Conservation (phyloP, 2,888 invertebrate genomes). For the Psylliodes chrysocephalus region DNA sequence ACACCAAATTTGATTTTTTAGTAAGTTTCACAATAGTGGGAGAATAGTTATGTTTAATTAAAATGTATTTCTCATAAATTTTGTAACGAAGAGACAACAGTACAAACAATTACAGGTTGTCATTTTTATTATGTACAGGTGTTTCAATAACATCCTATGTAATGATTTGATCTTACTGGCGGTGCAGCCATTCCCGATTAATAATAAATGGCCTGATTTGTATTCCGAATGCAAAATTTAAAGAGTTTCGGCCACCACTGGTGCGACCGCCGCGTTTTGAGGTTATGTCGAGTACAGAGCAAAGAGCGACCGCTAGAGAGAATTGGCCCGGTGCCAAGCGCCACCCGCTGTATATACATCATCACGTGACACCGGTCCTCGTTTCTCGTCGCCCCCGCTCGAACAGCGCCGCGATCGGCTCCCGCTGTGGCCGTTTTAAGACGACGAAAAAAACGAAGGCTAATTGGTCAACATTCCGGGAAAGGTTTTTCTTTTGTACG, state of each 20-base stretch:
- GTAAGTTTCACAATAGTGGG: too few relatives aligned
- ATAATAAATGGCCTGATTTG: conserved; percentile 17
- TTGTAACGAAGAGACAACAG: too few relatives aligned
- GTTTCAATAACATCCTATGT: too few relatives aligned
- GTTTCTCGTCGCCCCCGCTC: conserved; percentile 9
- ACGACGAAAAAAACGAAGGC: conserved; percentile 10
- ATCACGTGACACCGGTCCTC: conserved; percentile 29
- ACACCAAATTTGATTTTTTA: too few relatives aligned
- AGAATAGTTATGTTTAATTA: too few relatives aligned
- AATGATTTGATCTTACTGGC: too few relatives aligned
- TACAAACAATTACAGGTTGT: too few relatives aligned
- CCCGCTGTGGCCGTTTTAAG: conserved; percentile 6
- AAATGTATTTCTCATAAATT: too few relatives aligned
- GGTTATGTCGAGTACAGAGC: conserved; percentile 25
- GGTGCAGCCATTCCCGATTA: conserved; percentile 8
- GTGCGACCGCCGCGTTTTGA: conserved; percentile 20
- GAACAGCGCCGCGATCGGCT: background rate
- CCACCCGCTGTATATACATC: conserved; percentile 41
- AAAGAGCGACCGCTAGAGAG: conserved; percentile 29
- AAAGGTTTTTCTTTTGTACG: background rate
- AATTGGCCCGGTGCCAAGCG: conserved; percentile 49
- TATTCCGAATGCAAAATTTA: conserved; percentile 35
- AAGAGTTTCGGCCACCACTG: conserved; percentile 33
- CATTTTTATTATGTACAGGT: too few relatives aligned
- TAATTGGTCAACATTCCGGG: conserved; percentile 8